Base-by-base conservation (phyloP, 2,888 invertebrate genomes). In the Mystacides longicornis region DNA sequence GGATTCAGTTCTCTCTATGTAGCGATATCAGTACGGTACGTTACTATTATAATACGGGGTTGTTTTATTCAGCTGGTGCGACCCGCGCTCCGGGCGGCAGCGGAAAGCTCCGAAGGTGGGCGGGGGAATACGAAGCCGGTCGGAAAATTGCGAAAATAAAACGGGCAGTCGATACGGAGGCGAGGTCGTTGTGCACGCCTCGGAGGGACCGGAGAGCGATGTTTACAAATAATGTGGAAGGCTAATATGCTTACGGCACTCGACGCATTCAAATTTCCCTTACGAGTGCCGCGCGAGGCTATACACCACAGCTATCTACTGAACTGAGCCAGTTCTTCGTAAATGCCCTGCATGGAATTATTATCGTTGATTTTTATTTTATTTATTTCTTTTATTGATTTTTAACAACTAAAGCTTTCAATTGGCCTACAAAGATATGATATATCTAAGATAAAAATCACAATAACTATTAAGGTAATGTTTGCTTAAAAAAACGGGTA, bases 91-190 rank as follows among this genome's bases (percentile, higher is more conserved):
- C 62, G 57, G 62, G 64, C 66, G 54, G 55, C 59, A 53, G 54
- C 59, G 56, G 56, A 56, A 27, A 51, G 31, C 21, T 31, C 23
- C 58, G 71, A 67, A 64, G 66, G 64, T 62, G 57, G 62, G 67
- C 74, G 75, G 72, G 63, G 59, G 56, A 46, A 53, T 56, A 64
- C 75, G 75, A 74, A 16, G 33, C 11, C 19, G 16, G 27, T 42
- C 54, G 59, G 51, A 37, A 19, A 43, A 22, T 7, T 48, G 45
- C 63, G 63, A 57, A 56, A 22, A 31, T 23, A 64, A 67, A 69
- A 74, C 74, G 72, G 73, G 75, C 75, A 77, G 77, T 77, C 77
- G 76, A 77, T 77, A 77, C 73, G 75, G 73, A 58, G 58, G 58
- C 60, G 60, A 60, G 60, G 60, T 58, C 60, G 58, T 50, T 49